Base-by-base conservation (phyloP, 2,797 vertebrate genomes). In the Gallinago solitaria region DNA sequence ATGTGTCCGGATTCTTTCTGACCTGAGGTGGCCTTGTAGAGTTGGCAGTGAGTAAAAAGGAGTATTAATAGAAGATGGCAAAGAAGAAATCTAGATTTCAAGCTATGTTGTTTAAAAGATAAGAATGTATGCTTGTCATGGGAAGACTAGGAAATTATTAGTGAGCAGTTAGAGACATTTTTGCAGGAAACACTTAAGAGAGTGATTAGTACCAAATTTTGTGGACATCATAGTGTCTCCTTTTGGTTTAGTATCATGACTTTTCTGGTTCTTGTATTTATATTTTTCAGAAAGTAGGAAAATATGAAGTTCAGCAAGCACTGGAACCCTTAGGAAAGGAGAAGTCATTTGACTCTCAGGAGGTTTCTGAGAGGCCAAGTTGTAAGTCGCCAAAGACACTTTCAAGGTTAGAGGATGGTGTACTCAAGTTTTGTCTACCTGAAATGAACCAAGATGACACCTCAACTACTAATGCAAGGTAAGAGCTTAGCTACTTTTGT, bases 281-380 rank as follows among this genome's bases (percentile, higher is more conserved):
- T 12, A 1, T 84, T 35, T 95, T 96, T 61, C 94, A 98, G 98
- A 90, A 94, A 91, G 37, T 50, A 50, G 48, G 51, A 97, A 91
- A 88, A 74, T 19, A 27, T 39, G 63, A 84, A 70, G 65, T 50
- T 27, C 30, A 83, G 53, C 57, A 82, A 6, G 73, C 87, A 8
- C 6, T 78, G 45, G 71, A 94, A 75, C 47, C 73, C 74, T 87
- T 91, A 71, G 89, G 35, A 95, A 94, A 95, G 59, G 80, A 93
- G 27, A 80, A 84, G 12, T 59, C 65, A 48, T 45, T 48, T 51
- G 32, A 5, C 60, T 61, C 41, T 33, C 20, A 50, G 37, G 87
- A 91, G 16, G 60, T 64, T 83, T 71, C 81, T 96, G 45, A 76
- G 47, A 74, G n/a, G 11, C 32, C 54, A 47, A 41, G 17, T 48